Conservation (phyloP, 2,888 invertebrate genomes). For the Gari tellinella region DNA sequence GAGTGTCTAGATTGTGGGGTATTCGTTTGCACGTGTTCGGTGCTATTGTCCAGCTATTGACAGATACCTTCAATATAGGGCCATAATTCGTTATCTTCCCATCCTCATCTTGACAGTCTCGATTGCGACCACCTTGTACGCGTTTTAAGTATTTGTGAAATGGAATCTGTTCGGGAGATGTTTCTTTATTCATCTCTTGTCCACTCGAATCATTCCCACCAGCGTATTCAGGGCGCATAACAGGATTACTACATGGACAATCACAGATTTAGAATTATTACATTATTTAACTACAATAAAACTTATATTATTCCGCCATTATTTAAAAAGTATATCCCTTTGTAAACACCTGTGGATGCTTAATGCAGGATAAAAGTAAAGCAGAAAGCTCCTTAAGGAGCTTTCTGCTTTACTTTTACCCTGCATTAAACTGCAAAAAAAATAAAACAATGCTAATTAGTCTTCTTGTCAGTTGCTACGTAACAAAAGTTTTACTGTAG, state of each 20-base stretch:
- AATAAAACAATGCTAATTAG: no score
- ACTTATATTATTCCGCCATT: no score
- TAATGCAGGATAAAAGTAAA: no score
- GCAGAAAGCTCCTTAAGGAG: no score
- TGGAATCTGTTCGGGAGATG: constrained; percentile 31
- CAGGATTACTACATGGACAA: constrained; percentile 26
- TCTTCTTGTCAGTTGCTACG: no score
- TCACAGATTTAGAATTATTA: constrained; percentile 35
- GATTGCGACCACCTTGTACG: constrained; percentile 35
- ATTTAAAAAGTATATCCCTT: no score
- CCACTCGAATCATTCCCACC: constrained; percentile 37
- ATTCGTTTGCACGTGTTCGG: constrained; percentile 43
- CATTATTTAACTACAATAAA: constrained; percentile 53
- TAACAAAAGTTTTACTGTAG: no score
- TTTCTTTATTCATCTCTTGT: constrained; percentile 39
- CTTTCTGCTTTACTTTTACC: no score
- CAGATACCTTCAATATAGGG: constrained; percentile 26
- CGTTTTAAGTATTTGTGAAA: constrained; percentile 11
- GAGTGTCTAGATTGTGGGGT: neutral
- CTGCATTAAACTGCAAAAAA: no score
- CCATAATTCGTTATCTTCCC: constrained; percentile 26
- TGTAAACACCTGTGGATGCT: no score
- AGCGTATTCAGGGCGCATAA: constrained; percentile 24
- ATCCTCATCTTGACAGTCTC: constrained; percentile 24
- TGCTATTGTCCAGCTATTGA: constrained; percentile 19